Evolutionary conservation across 2,888 invertebrate genomes (phyloP).

Genomic region (Limenitis camilla): DNA sequence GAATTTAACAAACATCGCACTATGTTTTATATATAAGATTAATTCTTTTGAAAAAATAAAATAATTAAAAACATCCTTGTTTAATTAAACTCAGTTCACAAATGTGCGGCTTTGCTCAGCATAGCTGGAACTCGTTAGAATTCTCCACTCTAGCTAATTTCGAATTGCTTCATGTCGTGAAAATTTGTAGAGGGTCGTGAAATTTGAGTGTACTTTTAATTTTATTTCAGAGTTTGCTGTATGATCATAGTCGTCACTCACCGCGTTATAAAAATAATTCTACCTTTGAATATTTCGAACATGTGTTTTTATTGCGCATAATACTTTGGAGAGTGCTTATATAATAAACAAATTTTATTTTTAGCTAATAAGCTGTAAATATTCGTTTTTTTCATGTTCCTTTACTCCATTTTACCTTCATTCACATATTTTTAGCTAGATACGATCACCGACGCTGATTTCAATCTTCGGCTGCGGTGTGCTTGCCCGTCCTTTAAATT

Average conservation of each 20-base stretch:
- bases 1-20: too few relatives aligned
- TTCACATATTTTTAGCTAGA: too few relatives aligned
- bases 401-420: too few relatives aligned
- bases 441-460: too few relatives aligned
- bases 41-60: background rate
- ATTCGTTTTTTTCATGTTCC: too few relatives aligned
- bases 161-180: conserved; percentile 5
- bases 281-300: background rate
- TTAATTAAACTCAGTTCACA: background rate
- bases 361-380: too few relatives aligned
- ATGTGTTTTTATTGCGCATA: background rate
- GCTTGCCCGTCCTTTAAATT: too few relatives aligned
- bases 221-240: conserved; percentile 24
- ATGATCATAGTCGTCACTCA: conserved; percentile 7
- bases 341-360: too few relatives aligned
- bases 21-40: too few relatives aligned
- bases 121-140: conserved; percentile 5
- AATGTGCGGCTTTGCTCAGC: background rate
- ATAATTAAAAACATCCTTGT: background rate
- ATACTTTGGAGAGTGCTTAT: background rate
- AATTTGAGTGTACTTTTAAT: conserved; percentile 34
- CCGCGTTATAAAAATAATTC: conserved; percentile 7
- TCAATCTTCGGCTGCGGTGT: too few relatives aligned
- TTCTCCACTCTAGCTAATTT: conserved; percentile 12
- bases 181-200: conserved; percentile 35